Base-by-base conservation (phyloP, 1,140 invertebrate genomes). In the Nasonia giraulti region DNA sequence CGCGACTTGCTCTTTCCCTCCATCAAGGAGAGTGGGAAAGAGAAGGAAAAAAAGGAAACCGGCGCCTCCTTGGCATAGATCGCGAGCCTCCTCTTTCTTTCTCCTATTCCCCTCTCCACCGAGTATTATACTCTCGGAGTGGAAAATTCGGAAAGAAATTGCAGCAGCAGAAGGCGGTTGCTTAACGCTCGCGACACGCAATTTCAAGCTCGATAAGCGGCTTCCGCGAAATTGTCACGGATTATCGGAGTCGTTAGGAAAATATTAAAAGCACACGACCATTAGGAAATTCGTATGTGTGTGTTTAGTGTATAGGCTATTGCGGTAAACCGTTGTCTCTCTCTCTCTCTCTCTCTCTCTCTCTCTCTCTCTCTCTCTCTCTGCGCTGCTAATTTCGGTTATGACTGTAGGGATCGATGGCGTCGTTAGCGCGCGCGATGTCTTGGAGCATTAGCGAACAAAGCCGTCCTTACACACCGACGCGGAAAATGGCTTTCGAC, bases 21-120 rank as follows among this genome's bases (percentile, higher is more conserved):
- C 78, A 77, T 73, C 73, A 85, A 85, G 80, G 84, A 68, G 79
- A 82, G 44, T 5, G 17, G n/a, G 55, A n/a, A 14, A 62, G 55
- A 62, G 20, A 62, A 27, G 40, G n/a, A 68, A 68, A 83, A 83
- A 83, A 83, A 86, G 80, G 80, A 86, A 83, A 86, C 79, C 80
- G 47, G 37, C 80, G 66, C 40, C 37, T 86, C 85, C 85, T 86
- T 86, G 85, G 85, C 85, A 86, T 83, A 86, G 84, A 82, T 85
- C 50, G 47, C 14, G 23, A 55, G 31, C 69, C 12, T 79, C 80
- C 85, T 87, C 82, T 85, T 82, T 87, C 79, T 87, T 83, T 82
- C 84, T 50, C 37, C 55, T 85, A 71, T 77, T 27, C 50, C 76
- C 2, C 62, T 31, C 14, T 5, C 33, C 33, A 6, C 85, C 47